A percentile compares a stretch with the other conserved stretches of the same genome.
phyloP scores from a whole-genome alignment of 23 tunicate species.

The Aplidium turbinatum region DNA sequence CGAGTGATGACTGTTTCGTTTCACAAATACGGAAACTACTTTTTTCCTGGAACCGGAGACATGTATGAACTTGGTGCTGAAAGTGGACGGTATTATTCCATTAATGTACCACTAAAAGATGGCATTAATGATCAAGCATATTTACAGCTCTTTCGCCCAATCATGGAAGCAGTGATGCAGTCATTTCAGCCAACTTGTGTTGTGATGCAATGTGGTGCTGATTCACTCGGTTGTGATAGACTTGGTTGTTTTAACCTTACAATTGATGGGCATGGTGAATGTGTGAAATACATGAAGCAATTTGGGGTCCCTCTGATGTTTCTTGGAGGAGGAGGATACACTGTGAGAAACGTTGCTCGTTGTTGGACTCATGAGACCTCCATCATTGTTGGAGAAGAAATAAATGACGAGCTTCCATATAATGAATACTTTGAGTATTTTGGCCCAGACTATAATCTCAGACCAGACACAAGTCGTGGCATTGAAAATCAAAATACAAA shows the following conservation, averaged over 20 bases:
- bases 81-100: conserved; percentile 88
- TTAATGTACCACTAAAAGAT: conserved; percentile 97
- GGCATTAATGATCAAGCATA: conserved; percentile 96
- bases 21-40: conserved; percentile 97
- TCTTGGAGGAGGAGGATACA: conserved; percentile 99
- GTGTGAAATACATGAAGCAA: conserved; percentile 92
- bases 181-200: conserved; percentile 92
- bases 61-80: conserved; percentile 99
- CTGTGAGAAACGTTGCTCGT: conserved; percentile 96
- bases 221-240: conserved; percentile 96
- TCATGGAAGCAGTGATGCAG: conserved; percentile 92
- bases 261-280: conserved; percentile 98
- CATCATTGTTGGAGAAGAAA: conserved; percentile 85
- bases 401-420: conserved; percentile 89
- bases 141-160: conserved; percentile 81
- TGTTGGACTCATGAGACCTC: conserved; percentile 99
- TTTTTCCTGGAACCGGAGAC: conserved; percentile 99
- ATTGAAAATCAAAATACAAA: conserved; percentile 95
- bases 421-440: conserved; percentile 96
- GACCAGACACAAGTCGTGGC: conserved; percentile 95
- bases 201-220: conserved; percentile 99
- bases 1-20: conserved; percentile 99
- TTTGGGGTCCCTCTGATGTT: conserved; percentile 96
- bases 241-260: conserved; percentile 97
- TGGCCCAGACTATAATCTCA: conserved; percentile 90